Conservation (phyloP, 2,113 vertebrate genomes). For the Chaetops frenatus region DNA sequence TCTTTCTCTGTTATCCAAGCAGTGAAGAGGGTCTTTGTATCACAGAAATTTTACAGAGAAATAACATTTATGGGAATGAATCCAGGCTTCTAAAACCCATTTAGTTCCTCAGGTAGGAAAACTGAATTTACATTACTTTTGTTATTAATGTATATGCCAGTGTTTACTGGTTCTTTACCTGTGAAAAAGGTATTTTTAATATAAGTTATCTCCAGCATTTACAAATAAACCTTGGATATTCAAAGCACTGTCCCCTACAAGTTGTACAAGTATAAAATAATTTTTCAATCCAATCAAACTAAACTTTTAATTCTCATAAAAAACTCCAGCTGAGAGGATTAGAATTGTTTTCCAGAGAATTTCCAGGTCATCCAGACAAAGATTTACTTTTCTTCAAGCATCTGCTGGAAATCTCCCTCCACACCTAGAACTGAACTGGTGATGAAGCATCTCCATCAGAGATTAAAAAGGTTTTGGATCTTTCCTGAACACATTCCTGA, state of each 20-base stretch:
- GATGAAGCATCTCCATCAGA: background rate
- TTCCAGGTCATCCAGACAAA: background rate
- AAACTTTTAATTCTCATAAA: background rate
- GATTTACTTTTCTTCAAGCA: background rate
- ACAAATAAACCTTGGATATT: background rate
- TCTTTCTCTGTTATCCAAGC: background rate
- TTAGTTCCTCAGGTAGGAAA: background rate
- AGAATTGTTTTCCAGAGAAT: background rate
- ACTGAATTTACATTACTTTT: background rate
- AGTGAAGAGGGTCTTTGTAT: background rate
- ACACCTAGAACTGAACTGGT: background rate
- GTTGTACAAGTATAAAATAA: background rate
- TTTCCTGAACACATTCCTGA: background rate
- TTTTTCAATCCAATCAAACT: background rate
- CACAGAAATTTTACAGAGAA: background rate
- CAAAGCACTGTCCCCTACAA: background rate
- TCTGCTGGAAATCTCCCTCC: background rate
- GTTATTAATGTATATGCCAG: background rate
- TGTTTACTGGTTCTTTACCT: background rate
- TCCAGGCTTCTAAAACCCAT: background rate
- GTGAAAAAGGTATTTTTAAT: background rate
- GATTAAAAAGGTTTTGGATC: background rate
- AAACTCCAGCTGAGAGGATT: background rate
- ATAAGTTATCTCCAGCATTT: background rate
- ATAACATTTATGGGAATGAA: background rate